These are phyloP conservation scores for Danio tinwini DNA, from an alignment of 2,797 vertebrate species.

Conservation along the genomic window DNA sequence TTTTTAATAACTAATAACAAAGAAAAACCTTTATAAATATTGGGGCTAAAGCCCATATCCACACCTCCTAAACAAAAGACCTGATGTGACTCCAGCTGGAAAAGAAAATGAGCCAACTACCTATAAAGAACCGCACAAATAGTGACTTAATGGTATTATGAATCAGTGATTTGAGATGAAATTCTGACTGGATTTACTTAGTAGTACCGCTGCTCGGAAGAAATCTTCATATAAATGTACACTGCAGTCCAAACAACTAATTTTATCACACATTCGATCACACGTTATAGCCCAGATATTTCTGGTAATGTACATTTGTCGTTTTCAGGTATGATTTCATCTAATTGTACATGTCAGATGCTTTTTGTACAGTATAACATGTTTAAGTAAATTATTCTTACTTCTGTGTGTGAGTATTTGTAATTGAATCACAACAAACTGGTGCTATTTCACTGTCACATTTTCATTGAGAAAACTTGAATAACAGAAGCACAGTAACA, in stretches of 20 bases:
- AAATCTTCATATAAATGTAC: neutral
- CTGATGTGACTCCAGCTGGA: conserved; percentile 20
- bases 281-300: conserved; percentile 33
- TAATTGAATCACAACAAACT: conserved; percentile 45
- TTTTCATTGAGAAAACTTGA: conserved; percentile 43
- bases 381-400: conserved; percentile 62
- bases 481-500: conserved; percentile 34
- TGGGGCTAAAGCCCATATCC: conserved; percentile 27
- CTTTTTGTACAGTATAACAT: conserved; percentile 61
- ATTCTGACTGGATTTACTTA: neutral
- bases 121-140: conserved; percentile 56
- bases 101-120: conserved; percentile 33
- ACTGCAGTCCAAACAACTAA: conserved; percentile 14
- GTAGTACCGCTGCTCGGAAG: neutral
- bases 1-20: neutral
- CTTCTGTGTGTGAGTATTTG: conserved; percentile 47
- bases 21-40: conserved; percentile 15
- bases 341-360: conserved; percentile 61
- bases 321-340: conserved; percentile 58
- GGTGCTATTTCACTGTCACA: conserved; percentile 52
- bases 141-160: conserved; percentile 19
- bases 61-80: conserved; percentile 40
- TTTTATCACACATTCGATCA: conserved; percentile 22
- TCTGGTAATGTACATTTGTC: conserved; percentile 48
- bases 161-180: conserved; percentile 20